Conservation (phyloP, 2,888 invertebrate genomes). For the Cepaea hortensis region DNA sequence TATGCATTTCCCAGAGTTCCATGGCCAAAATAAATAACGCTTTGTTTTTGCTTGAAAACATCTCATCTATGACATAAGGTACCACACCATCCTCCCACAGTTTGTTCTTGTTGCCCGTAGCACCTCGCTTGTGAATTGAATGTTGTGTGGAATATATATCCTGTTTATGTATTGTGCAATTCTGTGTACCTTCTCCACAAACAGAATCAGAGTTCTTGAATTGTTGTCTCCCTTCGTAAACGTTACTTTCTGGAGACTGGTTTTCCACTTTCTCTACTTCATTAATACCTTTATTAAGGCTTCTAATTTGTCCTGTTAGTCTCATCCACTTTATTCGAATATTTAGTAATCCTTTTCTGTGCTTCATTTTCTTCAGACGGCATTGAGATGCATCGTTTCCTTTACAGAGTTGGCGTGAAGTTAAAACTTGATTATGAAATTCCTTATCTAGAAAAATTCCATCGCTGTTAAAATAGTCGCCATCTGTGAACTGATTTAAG, state of each 20-base stretch:
- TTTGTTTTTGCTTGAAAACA: slow-evolving; percentile 92
- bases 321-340: slow-evolving; percentile 52
- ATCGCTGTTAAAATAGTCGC: no score
- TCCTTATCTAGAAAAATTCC: slow-evolving; percentile 41
- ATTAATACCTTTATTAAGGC: slow-evolving; percentile 15
- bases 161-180: background rate
- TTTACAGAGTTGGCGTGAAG: background rate
- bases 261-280: slow-evolving; percentile 15
- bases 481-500: background rate
- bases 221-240: background rate
- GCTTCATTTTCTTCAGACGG: slow-evolving; percentile 50
- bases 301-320: slow-evolving; percentile 44
- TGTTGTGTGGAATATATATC: background rate
- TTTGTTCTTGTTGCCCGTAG: slow-evolving; percentile 94
- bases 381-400: slow-evolving; percentile 54
- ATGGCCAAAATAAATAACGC: slow-evolving; percentile 97
- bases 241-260: slow-evolving; percentile 7
- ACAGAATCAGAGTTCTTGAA: background rate
- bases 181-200: background rate
- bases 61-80: slow-evolving; percentile 96
- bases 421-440: slow-evolving; percentile 29
- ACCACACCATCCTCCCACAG: slow-evolving; percentile 98
- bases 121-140: slow-evolving; percentile 82
- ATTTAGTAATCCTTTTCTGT: slow-evolving; percentile 53
- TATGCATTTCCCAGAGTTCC: slow-evolving; percentile 99